A percentile compares a stretch with the other conserved stretches of the same genome.
phyloP scores from a whole-genome alignment of 1,140 invertebrate genomes.

The Aphelinus atriplicis region DNA sequence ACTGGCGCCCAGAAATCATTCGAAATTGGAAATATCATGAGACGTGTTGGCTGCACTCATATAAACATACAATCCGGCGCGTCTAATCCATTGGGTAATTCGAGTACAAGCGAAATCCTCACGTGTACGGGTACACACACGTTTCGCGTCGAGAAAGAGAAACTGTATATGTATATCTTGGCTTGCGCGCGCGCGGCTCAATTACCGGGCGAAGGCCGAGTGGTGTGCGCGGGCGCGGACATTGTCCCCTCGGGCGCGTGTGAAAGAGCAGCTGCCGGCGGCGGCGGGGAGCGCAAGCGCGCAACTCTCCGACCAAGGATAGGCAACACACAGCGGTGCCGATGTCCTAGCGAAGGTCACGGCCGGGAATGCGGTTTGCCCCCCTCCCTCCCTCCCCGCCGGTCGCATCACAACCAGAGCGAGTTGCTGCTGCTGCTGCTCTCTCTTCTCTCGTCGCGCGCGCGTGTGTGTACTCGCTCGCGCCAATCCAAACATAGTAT shows the following conservation, averaged over 20 bases:
- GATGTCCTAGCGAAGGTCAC: conserved; percentile 69
- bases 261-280: conserved; percentile 30
- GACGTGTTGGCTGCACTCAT: too few relatives aligned
- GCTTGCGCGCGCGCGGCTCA: neutral
- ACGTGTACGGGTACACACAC: too few relatives aligned
- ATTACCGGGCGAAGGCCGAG: conserved; percentile 27
- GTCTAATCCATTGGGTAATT: neutral
- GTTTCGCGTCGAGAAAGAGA: too few relatives aligned
- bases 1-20: too few relatives aligned
- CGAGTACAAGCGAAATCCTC: neutral
- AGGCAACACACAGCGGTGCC: conserved; percentile 51
- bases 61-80: neutral
- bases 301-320: conserved; percentile 6
- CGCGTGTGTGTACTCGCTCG: neutral
- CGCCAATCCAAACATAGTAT: neutral
- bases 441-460: conserved; percentile 12
- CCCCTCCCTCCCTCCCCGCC: neutral
- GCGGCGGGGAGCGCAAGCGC: conserved; percentile 20
- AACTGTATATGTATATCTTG: too few relatives aligned
- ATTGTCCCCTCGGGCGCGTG: neutral
- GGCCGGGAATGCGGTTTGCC: conserved; percentile 65
- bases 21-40: too few relatives aligned
- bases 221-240: neutral
- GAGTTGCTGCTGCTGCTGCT: conserved; percentile 8
- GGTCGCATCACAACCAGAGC: neutral